Base-by-base conservation (phyloP, 2,113 vertebrate species). In the Aix galericulata region DNA sequence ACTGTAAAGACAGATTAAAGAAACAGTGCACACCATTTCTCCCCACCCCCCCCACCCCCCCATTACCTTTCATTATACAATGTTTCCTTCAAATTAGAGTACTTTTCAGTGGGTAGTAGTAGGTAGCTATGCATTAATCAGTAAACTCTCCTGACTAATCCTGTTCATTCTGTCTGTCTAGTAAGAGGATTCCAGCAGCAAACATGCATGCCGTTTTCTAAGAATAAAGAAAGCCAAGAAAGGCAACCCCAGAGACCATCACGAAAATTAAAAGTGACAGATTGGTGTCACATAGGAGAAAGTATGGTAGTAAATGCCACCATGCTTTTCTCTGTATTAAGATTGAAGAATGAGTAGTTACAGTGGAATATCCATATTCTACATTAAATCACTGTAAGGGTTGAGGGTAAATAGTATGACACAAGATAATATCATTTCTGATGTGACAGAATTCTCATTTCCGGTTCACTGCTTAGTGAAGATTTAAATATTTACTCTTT, bases 231-330 rank as follows among this genome's bases (percentile, higher is more conserved):
- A 77, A 89, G 74, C 63, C 80, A 86, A 82, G 86, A 87, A 93
- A 95, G 93, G 81, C 69, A 85, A 91, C 74, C 91, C 86, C 48
- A 59, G 78, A 96, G 86, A 72, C 82, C 59, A 88, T 88, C 36
- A 91, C 63, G 46, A 58, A 92, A 97, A 97, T 53, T 74, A 36
- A 55, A 92, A 82, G 62, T 91, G 95, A 97, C 95, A 95, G 89
- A 97, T 97, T 95, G 91, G 92, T 98, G 96, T 94, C 96, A 97
- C 36, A 1, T 82, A 95, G 63, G 82, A 96, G 82, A 81, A 89
- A 82, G 88, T 79, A 80, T 13, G 21, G 69, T 85, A 94, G 71
- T 60, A 86, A 73, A 75, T 40, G 72, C 9, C 53, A 48, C 17
- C 38, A 14, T 0, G 10, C 46, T 85, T 64, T 60, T 18, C 31